A percentile compares a stretch with the other conserved stretches of the same genome.
These are phyloP conservation scores for Thymallus thymallus DNA, from an alignment of 2,113 vertebrate genomes.

Conservation along the genomic window DNA sequence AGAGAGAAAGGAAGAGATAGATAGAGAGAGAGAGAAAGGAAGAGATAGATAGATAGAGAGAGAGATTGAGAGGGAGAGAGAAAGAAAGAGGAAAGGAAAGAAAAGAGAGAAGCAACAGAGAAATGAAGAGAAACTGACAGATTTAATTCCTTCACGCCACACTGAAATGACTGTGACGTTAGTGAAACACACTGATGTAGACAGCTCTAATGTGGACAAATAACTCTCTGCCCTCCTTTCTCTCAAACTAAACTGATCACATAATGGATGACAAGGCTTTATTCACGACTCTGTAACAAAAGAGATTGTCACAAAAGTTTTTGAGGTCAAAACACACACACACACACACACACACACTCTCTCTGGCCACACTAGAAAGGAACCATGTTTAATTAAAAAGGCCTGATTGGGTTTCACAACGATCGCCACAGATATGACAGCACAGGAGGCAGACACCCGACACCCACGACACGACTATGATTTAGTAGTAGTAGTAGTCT, in stretches of 20 bases:
- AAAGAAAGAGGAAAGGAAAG: background rate
- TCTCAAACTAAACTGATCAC: background rate
- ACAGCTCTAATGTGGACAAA: background rate
- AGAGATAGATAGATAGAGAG: background rate
- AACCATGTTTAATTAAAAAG: no score
- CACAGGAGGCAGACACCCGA: background rate
- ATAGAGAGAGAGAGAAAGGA: background rate
- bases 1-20: no score
- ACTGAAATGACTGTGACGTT: background rate
- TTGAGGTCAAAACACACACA: background rate
- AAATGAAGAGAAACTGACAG: background rate
- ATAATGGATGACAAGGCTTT: no score
- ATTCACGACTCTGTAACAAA: background rate
- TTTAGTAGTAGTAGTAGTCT: background rate
- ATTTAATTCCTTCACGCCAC: background rate
- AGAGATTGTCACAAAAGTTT: background rate
- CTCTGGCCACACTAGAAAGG: background rate
- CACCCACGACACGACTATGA: background rate
- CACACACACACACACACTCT: background rate
- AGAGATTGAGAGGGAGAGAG: background rate
- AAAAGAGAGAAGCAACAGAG: background rate
- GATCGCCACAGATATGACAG: background rate
- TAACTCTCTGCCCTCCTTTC: background rate
- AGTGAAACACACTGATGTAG: background rate
- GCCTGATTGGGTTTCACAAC: no score